Percentiles rank a stretch among this genome's conserved stretches.
Conservation (phyloP, 2,888 invertebrate species). For the Clostera curtula region DNA sequence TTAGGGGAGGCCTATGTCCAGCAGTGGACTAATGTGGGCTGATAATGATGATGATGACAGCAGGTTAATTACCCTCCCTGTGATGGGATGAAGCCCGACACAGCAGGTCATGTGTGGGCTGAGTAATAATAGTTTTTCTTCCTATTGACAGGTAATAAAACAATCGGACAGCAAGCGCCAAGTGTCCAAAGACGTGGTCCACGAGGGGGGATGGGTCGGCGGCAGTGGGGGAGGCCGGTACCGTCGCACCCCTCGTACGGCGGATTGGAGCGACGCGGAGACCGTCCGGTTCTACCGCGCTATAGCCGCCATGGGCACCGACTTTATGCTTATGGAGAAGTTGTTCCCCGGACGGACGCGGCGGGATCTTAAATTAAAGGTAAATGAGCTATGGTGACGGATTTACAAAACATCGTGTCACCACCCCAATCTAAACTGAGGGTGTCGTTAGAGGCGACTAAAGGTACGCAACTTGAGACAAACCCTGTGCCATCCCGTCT, state of each 20-base stretch:
- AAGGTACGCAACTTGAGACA: too few species aligned
- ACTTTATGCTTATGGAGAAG: constrained; percentile 91
- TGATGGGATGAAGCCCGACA: too few species aligned
- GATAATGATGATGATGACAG: too few species aligned
- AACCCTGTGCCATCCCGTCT: too few species aligned
- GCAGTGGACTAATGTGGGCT: too few species aligned
- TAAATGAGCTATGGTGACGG: constrained; percentile 43
- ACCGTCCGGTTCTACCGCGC: constrained; percentile 95
- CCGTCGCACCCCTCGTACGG: constrained; percentile 78
- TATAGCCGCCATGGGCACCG: constrained; percentile 91
- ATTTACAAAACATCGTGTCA: too few species aligned
- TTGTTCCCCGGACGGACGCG: constrained; percentile 87
- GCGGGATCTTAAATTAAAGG: constrained; percentile 89
- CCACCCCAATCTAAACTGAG: too few species aligned
- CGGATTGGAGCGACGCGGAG: constrained; percentile 85
- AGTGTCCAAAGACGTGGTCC: constrained; percentile 76
- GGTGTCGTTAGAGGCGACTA: too few species aligned
- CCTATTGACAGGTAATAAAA: constrained; percentile 75
- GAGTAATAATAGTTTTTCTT: constrained; percentile 2
- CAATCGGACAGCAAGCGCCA: constrained; percentile 78
- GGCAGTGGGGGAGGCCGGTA: constrained; percentile 68
- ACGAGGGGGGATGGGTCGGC: constrained; percentile 71
- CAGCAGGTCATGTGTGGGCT: too few species aligned
- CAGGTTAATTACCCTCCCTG: too few species aligned
- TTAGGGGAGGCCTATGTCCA: too few species aligned